phyloP scores from a whole-genome alignment of 2,113 vertebrate species.

The Megaceryle maxima region DNA sequence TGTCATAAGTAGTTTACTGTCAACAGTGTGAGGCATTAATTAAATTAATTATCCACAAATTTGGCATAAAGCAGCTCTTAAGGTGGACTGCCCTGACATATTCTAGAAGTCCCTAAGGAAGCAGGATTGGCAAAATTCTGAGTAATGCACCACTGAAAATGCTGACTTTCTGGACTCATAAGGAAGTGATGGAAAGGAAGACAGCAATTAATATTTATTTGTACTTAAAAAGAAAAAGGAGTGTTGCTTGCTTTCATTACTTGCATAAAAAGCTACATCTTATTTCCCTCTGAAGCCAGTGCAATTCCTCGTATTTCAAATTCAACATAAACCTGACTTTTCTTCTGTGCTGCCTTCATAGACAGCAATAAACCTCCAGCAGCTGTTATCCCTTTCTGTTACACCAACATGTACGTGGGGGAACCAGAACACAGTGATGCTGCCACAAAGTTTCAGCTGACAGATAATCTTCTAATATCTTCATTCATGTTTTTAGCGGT shows the following conservation, averaged over 20 bases:
- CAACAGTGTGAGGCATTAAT: background rate
- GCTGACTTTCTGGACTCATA: background rate
- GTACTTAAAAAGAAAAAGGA: background rate
- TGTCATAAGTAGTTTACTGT: background rate
- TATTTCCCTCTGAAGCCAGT: background rate
- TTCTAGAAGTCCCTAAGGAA: background rate
- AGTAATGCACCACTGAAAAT: background rate
- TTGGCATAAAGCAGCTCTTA: background rate
- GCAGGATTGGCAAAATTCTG: background rate
- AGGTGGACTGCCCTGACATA: background rate
- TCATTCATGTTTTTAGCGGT: background rate
- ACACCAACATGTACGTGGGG: background rate
- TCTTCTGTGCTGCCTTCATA: background rate
- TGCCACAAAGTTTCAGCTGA: background rate
- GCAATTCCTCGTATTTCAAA: background rate
- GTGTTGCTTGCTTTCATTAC: background rate
- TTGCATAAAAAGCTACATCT: background rate
- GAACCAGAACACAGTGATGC: background rate
- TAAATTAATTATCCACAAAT: background rate
- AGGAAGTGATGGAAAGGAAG: background rate
- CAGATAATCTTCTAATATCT: background rate
- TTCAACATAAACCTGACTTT: background rate
- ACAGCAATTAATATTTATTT: background rate
- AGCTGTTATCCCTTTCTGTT: background rate
- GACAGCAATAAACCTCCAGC: background rate